These are phyloP conservation scores for Crambe crambe DNA, from an alignment of 37 sponge, comb jelly and placozoan genomes.

Conservation along the genomic window DNA sequence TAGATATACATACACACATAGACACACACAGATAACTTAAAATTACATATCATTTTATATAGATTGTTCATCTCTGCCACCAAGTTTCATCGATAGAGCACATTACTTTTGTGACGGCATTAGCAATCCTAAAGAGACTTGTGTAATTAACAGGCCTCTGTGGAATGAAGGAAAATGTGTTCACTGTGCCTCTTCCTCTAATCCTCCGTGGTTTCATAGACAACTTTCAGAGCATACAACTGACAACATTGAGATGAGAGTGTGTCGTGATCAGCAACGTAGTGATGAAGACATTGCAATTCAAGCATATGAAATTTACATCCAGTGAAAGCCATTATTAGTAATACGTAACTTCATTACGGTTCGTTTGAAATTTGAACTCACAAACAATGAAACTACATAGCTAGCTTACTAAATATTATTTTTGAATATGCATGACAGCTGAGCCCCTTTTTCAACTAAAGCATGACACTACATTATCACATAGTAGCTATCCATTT, in stretches of 20 bases:
- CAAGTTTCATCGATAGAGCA: too few species aligned
- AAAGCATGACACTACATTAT: too few species aligned
- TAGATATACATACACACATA: background rate
- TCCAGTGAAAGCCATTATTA: background rate
- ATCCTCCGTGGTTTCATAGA: constrained; percentile 34
- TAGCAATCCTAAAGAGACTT: background rate
- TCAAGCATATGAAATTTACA: background rate
- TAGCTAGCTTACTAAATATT: too few species aligned
- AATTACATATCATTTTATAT: too few species aligned
- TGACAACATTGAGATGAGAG: constrained; percentile 28
- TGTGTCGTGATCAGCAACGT: background rate
- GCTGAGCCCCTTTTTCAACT: too few species aligned
- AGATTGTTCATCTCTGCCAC: too few species aligned
- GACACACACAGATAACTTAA: too few species aligned
- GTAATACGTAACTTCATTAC: too few species aligned
- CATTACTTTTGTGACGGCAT: constrained; percentile 39
- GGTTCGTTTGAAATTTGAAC: too few species aligned
- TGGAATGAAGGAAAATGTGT: constrained; percentile 40
- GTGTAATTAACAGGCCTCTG: background rate
- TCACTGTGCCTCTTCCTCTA: background rate
- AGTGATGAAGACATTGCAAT: background rate
- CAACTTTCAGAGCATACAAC: background rate
- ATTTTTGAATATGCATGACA: too few species aligned
- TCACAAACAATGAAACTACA: too few species aligned
- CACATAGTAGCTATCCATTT: too few species aligned